A percentile compares a stretch with the other conserved stretches of the same genome.
Conservation (phyloP, 2,113 vertebrate species). For the Nerophis lumbriciformis region DNA sequence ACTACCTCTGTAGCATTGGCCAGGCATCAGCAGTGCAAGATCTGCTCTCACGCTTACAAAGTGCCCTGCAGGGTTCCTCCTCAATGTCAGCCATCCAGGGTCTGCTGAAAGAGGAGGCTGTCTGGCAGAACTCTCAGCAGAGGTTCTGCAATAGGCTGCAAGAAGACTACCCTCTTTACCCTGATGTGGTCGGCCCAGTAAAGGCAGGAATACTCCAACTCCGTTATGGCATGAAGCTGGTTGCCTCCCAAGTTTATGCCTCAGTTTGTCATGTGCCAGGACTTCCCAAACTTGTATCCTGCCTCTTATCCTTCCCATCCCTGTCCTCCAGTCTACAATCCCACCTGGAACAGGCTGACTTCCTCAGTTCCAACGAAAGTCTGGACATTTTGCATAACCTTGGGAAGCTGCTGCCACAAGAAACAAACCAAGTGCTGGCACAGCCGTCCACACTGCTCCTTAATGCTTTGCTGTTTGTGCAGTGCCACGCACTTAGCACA, state of each 20-base stretch:
- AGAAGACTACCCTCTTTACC: slow-evolving; percentile 82
- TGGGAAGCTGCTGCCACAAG: slow-evolving; percentile 67
- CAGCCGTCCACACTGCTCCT: slow-evolving; percentile 76
- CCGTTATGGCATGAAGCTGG: slow-evolving; percentile 86
- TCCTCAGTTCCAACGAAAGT: slow-evolving; percentile 81
- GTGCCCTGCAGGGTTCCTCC: slow-evolving; percentile 63
- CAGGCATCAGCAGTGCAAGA: slow-evolving; percentile 75
- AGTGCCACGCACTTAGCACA: slow-evolving; percentile 74
- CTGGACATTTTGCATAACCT: slow-evolving; percentile 76
- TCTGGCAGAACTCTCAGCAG: slow-evolving; percentile 91
- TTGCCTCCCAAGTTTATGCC: slow-evolving; percentile 80
- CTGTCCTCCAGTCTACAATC: slow-evolving; percentile 70
- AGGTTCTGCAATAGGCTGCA: slow-evolving; percentile 80
- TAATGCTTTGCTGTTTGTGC: slow-evolving; percentile 81
- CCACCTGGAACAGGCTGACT: slow-evolving; percentile 80
- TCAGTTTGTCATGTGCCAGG: slow-evolving; percentile 61
- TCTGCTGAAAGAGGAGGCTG: slow-evolving; percentile 85
- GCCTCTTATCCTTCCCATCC: slow-evolving; percentile 82
- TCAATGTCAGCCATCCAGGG: slow-evolving; percentile 70
- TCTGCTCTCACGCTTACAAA: slow-evolving; percentile 80
- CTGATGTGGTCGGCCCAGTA: slow-evolving; percentile 79
- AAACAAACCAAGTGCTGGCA: slow-evolving; percentile 50
- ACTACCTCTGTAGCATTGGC: slow-evolving; percentile 85
- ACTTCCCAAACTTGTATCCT: slow-evolving; percentile 71
- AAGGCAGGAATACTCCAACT: slow-evolving; percentile 83